phyloP scores from a whole-genome alignment of 2,888 invertebrate species.

The Macaria liturata region DNA sequence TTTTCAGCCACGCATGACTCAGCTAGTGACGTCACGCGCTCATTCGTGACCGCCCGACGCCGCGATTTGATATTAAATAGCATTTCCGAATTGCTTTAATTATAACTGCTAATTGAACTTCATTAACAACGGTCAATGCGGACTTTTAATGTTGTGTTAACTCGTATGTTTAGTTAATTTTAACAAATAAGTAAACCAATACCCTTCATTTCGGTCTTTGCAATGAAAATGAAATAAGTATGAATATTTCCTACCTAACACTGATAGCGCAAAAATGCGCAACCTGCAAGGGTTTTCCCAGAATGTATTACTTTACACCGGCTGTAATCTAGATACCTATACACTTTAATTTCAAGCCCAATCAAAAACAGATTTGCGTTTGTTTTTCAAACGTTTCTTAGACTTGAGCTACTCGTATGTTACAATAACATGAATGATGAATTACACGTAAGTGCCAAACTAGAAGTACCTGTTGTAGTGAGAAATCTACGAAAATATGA shows the following conservation, averaged over 20 bases:
- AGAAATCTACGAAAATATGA: too few relatives aligned
- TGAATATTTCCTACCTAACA: neutral
- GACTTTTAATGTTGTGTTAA: neutral
- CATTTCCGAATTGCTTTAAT: slow-evolving; percentile 18
- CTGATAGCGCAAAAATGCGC: neutral
- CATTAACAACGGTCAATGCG: slow-evolving; percentile 12
- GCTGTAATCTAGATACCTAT: slow-evolving; percentile 8
- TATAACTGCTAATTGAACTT: slow-evolving; percentile 17
- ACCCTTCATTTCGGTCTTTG: too few relatives aligned
- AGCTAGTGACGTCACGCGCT: slow-evolving; percentile 17
- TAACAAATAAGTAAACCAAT: too few relatives aligned
- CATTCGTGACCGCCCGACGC: slow-evolving; percentile 10
- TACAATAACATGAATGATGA: too few relatives aligned
- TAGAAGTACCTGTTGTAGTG: too few relatives aligned
- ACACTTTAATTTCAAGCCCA: slow-evolving; percentile 7
- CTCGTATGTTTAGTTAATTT: neutral
- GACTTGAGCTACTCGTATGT: too few relatives aligned
- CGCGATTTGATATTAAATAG: slow-evolving; percentile 15
- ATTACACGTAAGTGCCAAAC: too few relatives aligned
- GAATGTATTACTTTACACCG: neutral
- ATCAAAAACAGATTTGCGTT: slow-evolving; percentile 11
- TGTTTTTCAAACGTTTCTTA: slow-evolving; percentile 24
- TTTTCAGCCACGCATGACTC: slow-evolving; percentile 19
- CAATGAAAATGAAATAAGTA: too few relatives aligned
- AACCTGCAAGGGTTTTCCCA: neutral